Conservation (phyloP, 2,113 vertebrate genomes). For the Menura novaehollandiae region DNA sequence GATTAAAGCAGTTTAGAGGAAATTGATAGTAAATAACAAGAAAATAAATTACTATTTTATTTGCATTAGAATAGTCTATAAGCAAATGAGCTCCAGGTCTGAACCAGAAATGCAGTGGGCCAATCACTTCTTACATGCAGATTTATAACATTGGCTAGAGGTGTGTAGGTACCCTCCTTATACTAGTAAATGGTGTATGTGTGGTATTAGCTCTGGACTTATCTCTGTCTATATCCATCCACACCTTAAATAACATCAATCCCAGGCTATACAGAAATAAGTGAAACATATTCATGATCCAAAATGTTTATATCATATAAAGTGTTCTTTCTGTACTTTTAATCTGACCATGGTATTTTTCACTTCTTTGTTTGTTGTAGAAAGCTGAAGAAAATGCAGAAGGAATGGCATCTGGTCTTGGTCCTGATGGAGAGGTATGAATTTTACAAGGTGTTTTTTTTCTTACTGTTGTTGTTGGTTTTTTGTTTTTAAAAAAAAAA, state of each 20-base stretch:
- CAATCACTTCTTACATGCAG: background rate
- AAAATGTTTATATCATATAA: background rate
- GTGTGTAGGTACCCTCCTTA: background rate
- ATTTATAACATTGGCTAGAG: background rate
- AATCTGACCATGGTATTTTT: background rate
- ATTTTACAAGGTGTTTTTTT: background rate
- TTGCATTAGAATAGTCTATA: background rate
- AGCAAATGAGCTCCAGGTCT: background rate
- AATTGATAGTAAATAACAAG: background rate
- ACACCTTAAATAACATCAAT: background rate
- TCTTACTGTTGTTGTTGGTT: background rate
- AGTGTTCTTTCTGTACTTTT: background rate
- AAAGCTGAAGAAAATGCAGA: constrained; percentile 90
- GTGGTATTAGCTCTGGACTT: background rate
- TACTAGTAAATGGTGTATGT: background rate
- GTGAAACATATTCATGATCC: background rate
- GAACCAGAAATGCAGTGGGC: background rate
- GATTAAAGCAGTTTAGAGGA: background rate
- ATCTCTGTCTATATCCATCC: fast-evolving
- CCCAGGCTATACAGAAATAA: background rate
- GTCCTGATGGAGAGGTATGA: constrained; percentile 95
- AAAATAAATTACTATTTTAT: background rate
- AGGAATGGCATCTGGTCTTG: constrained; percentile 83
- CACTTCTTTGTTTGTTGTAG: constrained; percentile 64
- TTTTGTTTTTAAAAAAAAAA: background rate